phyloP scores from a whole-genome alignment of 2,888 invertebrate genomes.

The Troides oblongomaculatus region DNA sequence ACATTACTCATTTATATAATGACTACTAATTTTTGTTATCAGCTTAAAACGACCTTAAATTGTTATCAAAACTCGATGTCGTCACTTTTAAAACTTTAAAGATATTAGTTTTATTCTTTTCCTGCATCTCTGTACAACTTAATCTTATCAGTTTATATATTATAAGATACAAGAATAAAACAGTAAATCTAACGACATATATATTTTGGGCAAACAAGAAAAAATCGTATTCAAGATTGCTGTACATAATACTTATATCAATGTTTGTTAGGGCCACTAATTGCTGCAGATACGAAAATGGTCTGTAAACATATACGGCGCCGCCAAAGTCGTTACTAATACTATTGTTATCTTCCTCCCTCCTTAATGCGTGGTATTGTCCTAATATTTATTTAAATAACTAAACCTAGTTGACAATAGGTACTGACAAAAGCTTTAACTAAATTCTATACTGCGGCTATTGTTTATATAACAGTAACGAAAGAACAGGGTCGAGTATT shows the following conservation, averaged over 20 bases:
- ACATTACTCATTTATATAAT: no score
- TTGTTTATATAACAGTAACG: no score
- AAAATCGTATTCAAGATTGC: not conserved
- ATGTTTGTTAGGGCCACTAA: slow-evolving; percentile 2
- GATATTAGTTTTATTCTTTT: not conserved
- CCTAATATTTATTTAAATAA: slow-evolving; percentile 1
- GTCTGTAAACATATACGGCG: slow-evolving; percentile 8
- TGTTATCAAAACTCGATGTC: no score
- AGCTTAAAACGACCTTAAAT: no score
- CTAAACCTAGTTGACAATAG: not conserved
- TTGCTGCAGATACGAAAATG: not conserved
- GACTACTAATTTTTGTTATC: no score
- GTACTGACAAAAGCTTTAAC: not conserved
- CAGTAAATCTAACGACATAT: not conserved
- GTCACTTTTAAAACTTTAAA: no score
- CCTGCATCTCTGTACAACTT: not conserved
- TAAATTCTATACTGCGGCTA: not conserved
- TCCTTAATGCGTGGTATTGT: slow-evolving; percentile 8
- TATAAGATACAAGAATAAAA: not conserved
- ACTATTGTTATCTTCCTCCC: not conserved
- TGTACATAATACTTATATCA: not conserved
- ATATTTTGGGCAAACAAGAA: slow-evolving; percentile 10
- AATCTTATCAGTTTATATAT: not conserved
- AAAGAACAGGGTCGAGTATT: no score
- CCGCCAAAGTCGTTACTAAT: not conserved